phyloP scores from a whole-genome alignment of 2,888 invertebrate genomes.

The Rhagium mordax region DNA sequence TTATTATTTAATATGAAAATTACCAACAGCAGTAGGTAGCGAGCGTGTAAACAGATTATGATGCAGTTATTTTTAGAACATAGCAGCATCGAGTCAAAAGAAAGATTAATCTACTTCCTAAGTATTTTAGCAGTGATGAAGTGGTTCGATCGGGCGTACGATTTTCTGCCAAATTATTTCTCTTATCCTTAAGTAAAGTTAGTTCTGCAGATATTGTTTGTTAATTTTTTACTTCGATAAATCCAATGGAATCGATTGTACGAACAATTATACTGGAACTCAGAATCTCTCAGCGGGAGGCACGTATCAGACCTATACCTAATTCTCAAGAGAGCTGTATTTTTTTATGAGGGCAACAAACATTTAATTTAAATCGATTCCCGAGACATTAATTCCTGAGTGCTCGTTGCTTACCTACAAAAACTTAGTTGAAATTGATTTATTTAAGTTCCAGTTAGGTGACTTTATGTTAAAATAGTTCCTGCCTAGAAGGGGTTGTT shows the following conservation, averaged over 20 bases:
- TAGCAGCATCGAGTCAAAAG: background rate
- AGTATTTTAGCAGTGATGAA: background rate
- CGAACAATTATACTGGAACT: background rate
- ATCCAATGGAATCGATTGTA: background rate
- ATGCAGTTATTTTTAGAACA: slow-evolving; percentile 15
- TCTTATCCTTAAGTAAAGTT: background rate
- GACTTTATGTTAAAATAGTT: no score
- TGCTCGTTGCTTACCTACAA: background rate
- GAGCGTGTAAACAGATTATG: background rate
- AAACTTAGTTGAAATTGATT: background rate
- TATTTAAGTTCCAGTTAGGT: background rate
- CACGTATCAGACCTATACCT: background rate
- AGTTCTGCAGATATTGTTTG: background rate
- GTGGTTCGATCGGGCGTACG: background rate
- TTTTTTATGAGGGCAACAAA: no score
- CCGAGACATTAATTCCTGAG: background rate
- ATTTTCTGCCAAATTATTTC: background rate
- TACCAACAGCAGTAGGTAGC: background rate
- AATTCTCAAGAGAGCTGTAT: background rate
- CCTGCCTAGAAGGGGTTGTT: no score
- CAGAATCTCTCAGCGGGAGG: background rate
- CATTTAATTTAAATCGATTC: background rate
- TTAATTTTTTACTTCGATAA: background rate
- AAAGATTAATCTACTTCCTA: slow-evolving; percentile 4
- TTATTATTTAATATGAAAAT: background rate